A percentile compares a stretch with the other conserved stretches of the same genome.
These are phyloP conservation scores for Saccopteryx bilineata DNA, from an alignment of 2,113 vertebrate species.

Conservation along the genomic window DNA sequence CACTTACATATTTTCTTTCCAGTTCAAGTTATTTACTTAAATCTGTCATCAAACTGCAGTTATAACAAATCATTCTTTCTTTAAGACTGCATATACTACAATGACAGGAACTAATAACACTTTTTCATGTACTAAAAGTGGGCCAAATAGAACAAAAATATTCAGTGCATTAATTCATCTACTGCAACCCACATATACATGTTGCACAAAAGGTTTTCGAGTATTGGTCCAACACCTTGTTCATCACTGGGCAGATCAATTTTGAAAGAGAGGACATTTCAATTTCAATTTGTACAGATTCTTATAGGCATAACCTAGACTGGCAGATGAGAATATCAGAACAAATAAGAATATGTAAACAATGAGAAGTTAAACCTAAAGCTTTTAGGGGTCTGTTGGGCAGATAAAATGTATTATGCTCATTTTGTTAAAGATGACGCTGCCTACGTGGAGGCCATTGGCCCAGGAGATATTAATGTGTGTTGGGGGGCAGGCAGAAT, in stretches of 20 bases:
- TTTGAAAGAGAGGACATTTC: background rate
- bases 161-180: background rate
- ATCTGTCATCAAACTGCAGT: background rate
- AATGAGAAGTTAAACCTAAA: background rate
- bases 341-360: background rate
- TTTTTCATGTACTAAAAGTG: background rate
- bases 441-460: too few relatives aligned
- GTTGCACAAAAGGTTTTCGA: background rate
- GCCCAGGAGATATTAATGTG: too few relatives aligned
- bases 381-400: background rate
- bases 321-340: background rate
- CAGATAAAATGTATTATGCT: too few relatives aligned
- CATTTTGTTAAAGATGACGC: too few relatives aligned
- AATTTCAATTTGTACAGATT: background rate
- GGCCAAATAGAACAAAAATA: background rate
- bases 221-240: background rate
- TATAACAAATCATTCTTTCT: slow-evolving; percentile 9
- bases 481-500: too few relatives aligned
- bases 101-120: background rate
- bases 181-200: background rate
- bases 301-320: background rate
- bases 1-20: background rate
- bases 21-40: background rate
- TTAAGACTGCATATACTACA: background rate
- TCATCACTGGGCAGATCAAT: background rate